These are phyloP conservation scores for Tenrec ecaudatus DNA, from an alignment of 2,113 vertebrate species.

Conservation along the genomic window DNA sequence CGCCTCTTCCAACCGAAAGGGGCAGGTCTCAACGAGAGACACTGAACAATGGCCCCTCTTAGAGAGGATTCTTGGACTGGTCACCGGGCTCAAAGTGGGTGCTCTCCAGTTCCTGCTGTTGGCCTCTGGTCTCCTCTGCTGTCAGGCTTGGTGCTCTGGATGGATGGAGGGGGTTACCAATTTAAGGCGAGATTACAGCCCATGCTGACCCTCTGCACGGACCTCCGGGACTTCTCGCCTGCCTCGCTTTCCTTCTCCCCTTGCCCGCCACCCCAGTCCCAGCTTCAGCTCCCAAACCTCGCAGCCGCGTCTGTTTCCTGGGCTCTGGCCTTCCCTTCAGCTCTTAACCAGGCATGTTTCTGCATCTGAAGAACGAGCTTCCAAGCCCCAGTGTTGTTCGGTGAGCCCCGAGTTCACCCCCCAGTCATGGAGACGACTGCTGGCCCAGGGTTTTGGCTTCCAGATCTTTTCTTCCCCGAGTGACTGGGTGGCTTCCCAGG, in stretches of 20 bases:
- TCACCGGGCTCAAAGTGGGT: not conserved
- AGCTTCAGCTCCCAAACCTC: not conserved
- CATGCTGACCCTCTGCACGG: not conserved
- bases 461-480: not conserved
- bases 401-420: no score
- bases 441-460: not conserved
- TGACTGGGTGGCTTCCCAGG: not conserved
- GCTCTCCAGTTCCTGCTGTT: not conserved
- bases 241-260: no score
- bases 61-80: not conserved
- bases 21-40: not conserved
- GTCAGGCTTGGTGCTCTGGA: fast-evolving
- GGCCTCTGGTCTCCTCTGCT: not conserved
- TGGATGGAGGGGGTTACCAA: not conserved
- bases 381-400: not conserved
- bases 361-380: not conserved
- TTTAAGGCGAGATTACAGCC: not conserved
- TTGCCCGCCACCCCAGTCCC: not conserved
- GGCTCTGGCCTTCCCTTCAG: not conserved
- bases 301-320: no score
- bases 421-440: no score
- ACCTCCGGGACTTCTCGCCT: not conserved
- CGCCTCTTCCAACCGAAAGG: not conserved
- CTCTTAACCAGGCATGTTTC: not conserved
- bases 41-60: not conserved